These are phyloP conservation scores for Rhea americana DNA, from an alignment of 2,113 vertebrate species.

Conservation along the genomic window DNA sequence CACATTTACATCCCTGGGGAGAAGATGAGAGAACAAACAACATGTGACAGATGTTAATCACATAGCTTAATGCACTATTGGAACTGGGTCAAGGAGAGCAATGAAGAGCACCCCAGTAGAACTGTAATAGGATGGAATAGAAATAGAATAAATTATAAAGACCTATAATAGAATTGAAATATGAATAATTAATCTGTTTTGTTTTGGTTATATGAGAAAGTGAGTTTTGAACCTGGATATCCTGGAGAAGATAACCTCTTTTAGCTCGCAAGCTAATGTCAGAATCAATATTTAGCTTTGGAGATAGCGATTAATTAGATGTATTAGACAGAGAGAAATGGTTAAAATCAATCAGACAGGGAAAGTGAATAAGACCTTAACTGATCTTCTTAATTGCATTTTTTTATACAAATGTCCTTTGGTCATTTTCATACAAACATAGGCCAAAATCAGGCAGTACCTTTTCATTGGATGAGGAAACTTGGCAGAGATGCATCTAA, in stretches of 20 bases:
- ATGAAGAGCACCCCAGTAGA: not conserved
- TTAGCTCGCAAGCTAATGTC: not conserved
- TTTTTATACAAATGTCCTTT: not conserved
- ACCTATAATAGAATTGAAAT: not conserved
- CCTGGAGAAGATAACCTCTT: not conserved
- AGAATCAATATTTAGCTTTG: not conserved
- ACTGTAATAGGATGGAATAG: not conserved
- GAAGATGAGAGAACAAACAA: slow-evolving; percentile 23
- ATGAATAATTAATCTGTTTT: not conserved
- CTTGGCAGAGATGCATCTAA: not conserved
- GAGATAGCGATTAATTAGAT: not conserved
- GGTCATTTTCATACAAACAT: not conserved
- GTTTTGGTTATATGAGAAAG: not conserved
- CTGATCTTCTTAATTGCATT: not conserved
- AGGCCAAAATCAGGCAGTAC: not conserved
- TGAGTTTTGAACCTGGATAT: not conserved
- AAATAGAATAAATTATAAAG: not conserved
- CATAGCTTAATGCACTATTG: slow-evolving; percentile 29
- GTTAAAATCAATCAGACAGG: not conserved
- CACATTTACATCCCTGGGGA: slow-evolving; percentile 29
- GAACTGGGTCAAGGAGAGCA: slow-evolving; percentile 4
- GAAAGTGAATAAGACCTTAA: not conserved
- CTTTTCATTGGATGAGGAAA: not conserved
- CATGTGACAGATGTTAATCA: slow-evolving; percentile 52
- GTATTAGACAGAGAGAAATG: not conserved